These are phyloP conservation scores for Tetragnatha versicolor DNA, from an alignment of 1,140 invertebrate species.

Conservation along the genomic window DNA sequence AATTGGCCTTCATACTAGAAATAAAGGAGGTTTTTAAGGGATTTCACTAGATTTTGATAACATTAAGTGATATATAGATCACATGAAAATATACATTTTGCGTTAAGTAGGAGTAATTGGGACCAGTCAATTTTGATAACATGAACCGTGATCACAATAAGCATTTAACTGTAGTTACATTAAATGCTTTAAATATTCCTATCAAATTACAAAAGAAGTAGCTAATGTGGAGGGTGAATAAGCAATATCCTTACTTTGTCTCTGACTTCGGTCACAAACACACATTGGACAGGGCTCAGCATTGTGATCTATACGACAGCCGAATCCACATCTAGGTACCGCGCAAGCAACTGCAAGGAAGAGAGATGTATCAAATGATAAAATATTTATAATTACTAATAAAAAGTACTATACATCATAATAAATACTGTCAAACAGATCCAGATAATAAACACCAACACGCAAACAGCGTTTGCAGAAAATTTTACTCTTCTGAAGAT, in stretches of 20 bases:
- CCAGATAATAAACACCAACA: too few relatives aligned
- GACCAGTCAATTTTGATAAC: not conserved
- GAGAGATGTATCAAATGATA: too few relatives aligned
- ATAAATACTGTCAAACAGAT: too few relatives aligned
- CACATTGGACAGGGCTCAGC: constrained; percentile 25
- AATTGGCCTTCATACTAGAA: too few relatives aligned
- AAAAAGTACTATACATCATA: too few relatives aligned
- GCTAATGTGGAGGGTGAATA: not conserved
- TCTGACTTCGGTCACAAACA: constrained; percentile 19
- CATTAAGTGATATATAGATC: not conserved
- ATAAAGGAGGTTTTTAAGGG: too few relatives aligned
- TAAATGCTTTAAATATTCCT: too few relatives aligned
- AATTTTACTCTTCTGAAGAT: too few relatives aligned
- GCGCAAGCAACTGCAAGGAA: not conserved
- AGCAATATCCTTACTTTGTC: not conserved
- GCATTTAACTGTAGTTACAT: not conserved
- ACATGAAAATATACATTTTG: not conserved
- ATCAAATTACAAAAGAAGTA: not conserved
- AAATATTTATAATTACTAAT: too few relatives aligned
- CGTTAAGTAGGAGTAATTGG: not conserved
- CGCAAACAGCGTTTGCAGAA: too few relatives aligned
- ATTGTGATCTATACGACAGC: constrained; percentile 5
- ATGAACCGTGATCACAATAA: not conserved
- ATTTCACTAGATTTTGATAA: too few relatives aligned
- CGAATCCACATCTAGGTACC: not conserved